Percentiles rank a stretch among this genome's conserved stretches.
Conservation (phyloP, 2,888 invertebrate species). For the Epiblema foenella region DNA sequence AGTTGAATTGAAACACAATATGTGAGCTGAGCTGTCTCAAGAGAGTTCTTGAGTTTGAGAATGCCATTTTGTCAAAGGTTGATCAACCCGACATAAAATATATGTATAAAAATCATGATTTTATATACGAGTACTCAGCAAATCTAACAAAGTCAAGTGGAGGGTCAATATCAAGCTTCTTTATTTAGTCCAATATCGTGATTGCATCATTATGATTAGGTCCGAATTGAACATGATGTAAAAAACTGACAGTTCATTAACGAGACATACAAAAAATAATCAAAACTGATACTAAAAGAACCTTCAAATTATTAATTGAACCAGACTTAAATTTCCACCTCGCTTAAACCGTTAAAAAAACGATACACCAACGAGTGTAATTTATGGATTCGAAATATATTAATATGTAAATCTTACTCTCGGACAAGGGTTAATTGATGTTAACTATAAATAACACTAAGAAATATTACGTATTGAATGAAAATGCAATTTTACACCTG, state of each 20-base stretch:
- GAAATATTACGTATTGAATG: conserved; percentile 56
- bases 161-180: conserved; percentile 3
- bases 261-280: conserved; percentile 34
- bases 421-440: conserved; percentile 75
- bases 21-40: conserved; percentile 13
- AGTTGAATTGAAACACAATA: conserved; percentile 34
- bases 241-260: conserved; percentile 45
- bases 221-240: conserved; percentile 35
- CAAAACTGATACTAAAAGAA: conserved; percentile 49
- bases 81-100: not conserved
- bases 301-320: conserved; percentile 69
- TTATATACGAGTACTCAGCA: not conserved
- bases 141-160: not conserved
- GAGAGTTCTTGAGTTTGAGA: conserved; percentile 16
- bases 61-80: not conserved
- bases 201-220: conserved; percentile 31
- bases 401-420: conserved; percentile 68
- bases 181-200: conserved; percentile 27
- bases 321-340: conserved; percentile 62
- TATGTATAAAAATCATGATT: not conserved
- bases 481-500: conserved; percentile 66
- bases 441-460: conserved; percentile 71
- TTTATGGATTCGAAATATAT: conserved; percentile 70
- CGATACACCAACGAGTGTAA: conserved; percentile 60
- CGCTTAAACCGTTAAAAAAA: conserved; percentile 54